These are phyloP conservation scores for Palythoa heliodiscus DNA, from an alignment of 92 coral and sea anemone species.

Conservation along the genomic window DNA sequence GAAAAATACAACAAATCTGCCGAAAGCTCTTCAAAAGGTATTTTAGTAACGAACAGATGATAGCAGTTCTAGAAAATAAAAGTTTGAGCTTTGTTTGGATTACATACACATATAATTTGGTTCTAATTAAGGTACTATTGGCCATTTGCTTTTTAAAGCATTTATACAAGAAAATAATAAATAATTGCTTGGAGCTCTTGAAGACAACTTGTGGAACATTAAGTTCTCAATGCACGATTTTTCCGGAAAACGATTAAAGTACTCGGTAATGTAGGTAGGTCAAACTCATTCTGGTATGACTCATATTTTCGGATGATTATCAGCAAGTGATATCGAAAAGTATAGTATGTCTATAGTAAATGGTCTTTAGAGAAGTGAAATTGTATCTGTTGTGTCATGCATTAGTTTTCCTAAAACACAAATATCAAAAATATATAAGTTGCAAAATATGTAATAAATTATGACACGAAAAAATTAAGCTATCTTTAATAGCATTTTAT, in stretches of 20 bases:
- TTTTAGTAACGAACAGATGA: not conserved
- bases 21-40: slow-evolving; percentile 13
- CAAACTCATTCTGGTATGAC: no score
- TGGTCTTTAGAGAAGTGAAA: not conserved
- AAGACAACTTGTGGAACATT: no score
- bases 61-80: not conserved
- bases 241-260: no score
- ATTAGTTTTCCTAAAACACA: not conserved
- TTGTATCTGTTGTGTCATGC: not conserved
- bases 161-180: not conserved
- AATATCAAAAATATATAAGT: not conserved
- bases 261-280: no score
- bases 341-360: not conserved
- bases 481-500: not conserved
- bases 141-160: not conserved
- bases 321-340: no score
- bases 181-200: no score
- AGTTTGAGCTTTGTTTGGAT: not conserved
- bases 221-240: no score
- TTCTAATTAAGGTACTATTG: not conserved
- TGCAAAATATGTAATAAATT: not conserved
- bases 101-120: not conserved
- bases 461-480: not conserved
- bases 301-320: no score
- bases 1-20: not conserved